Base-by-base conservation (phyloP, 2,797 vertebrate genomes). In the Phoeniculus purpureus region DNA sequence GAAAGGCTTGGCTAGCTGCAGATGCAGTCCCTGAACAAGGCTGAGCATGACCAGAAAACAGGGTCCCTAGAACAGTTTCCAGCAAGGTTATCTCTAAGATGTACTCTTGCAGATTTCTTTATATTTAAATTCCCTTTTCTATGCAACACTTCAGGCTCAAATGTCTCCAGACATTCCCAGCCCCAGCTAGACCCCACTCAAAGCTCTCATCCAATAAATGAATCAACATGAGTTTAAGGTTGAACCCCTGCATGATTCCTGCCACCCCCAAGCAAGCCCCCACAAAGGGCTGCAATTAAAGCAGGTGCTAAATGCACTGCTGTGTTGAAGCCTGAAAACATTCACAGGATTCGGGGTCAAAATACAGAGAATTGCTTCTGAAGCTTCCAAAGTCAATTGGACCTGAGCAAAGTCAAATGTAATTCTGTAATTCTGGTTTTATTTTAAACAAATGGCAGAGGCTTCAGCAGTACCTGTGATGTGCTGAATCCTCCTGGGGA, bases 401-500 rank as follows among this genome's bases (percentile, higher is more conserved):
- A 90, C 17, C 40, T n/a, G 43, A 87, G 59, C 25, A 54, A 84
- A 88, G 75, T 31, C 67, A 55, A 85, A 89, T 15, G 14, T 59
- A 88, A 86, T 86, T 86, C 0, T 3, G 18, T 94, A 74, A 86
- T 29, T 80, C 74, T 82, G 68, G 72, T 93, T 92, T 81, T 32
- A 32, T 74, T 64, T 71, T 0, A 17, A 80, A 78, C 21, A 61
- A 79, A 75, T 1, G 45, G 22, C 23, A 4, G 16, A 68, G 62
- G 58, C 32, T 89, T 74, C 90, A 64, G 51, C 23, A 9, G 15
- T 51, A 68, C 68, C 55, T 61, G 68, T 67, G 72, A 72, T 55
- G 45, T 0, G 10, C 74, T 61, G 79, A 70, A 92, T 93, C 61
- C 60, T 94, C 64, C n/a, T 31, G 1, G 51, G 31, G 68, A 94